Conservation (phyloP, 2,113 vertebrate genomes). For the Maccullochella peelii region DNA sequence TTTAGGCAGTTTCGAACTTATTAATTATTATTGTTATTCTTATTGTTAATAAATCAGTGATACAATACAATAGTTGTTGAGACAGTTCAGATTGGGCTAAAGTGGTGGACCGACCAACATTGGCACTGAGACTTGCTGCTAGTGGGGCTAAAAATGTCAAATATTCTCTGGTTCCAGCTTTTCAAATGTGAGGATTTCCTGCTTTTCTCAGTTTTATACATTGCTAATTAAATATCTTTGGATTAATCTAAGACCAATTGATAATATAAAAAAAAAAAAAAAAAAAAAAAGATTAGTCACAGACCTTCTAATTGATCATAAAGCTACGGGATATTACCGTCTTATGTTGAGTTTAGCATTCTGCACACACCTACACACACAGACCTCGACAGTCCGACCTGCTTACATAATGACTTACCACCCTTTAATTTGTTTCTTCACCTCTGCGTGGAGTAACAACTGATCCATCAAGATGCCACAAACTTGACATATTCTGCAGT, state of each 20-base stretch:
- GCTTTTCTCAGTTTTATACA: no score
- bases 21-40: no score
- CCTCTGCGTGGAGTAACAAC: slow-evolving; percentile 32
- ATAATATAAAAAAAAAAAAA: background rate
- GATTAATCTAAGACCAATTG: background rate
- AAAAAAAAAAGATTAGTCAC: no score
- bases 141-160: no score
- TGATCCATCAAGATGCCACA: slow-evolving; percentile 7
- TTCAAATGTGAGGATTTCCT: background rate
- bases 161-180: slow-evolving; percentile 10
- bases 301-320: background rate
- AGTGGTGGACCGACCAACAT: no score
- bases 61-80: no score
- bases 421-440: slow-evolving; percentile 32
- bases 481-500: slow-evolving; percentile 18
- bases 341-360: background rate
- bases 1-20: slow-evolving; percentile 28
- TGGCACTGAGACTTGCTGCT: no score
- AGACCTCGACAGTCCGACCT: background rate
- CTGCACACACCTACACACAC: background rate
- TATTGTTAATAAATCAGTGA: slow-evolving; percentile 18
- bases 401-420: background rate
- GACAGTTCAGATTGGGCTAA: no score
- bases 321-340: background rate
- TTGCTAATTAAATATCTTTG: background rate